Conservation (phyloP, 1,140 invertebrate genomes). For the Hermatobates lingyangjiaoensis region DNA sequence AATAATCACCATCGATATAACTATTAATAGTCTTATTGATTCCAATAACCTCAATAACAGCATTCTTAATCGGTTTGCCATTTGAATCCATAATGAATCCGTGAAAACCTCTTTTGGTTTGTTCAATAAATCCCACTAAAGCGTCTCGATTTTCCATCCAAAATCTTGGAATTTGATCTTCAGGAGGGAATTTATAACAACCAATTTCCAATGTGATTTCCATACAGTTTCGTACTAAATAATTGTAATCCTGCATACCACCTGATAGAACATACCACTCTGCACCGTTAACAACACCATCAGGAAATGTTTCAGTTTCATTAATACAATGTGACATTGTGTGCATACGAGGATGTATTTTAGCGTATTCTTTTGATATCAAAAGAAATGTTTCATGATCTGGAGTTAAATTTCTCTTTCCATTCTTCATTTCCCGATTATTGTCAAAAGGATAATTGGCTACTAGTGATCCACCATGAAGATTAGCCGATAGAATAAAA, state of each 20-base stretch:
- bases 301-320: slow-evolving; percentile 44
- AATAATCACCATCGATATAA: slow-evolving; percentile 71
- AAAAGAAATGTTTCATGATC: slow-evolving; percentile 90
- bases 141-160: slow-evolving; percentile 91
- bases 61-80: slow-evolving; percentile 47
- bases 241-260: slow-evolving; percentile 94
- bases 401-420: slow-evolving; percentile 29
- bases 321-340: slow-evolving; percentile 61
- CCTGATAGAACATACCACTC: slow-evolving; percentile 20
- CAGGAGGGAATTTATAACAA: slow-evolving; percentile 87
- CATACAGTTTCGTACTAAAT: slow-evolving; percentile 94
- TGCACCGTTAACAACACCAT: slow-evolving; percentile 82
- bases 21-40: slow-evolving; percentile 49
- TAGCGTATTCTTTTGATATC: slow-evolving; percentile 70
- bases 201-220: slow-evolving; percentile 94
- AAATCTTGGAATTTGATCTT: slow-evolving; percentile 64
- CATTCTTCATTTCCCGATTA: slow-evolving; percentile 15
- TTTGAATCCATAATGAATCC: slow-evolving; percentile 68
- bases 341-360: slow-evolving; percentile 73
- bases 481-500: slow-evolving; percentile 90
- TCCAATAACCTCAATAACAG: slow-evolving; percentile 50
- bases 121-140: slow-evolving; percentile 68
- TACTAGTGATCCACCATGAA: slow-evolving; percentile 85
- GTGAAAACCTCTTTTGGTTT: slow-evolving; percentile 72
- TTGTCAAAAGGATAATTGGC: slow-evolving; percentile 90